A percentile compares a stretch with the other conserved stretches of the same genome.
Conservation (phyloP, 2,888 invertebrate genomes). For the Nemapogon koenigi region DNA sequence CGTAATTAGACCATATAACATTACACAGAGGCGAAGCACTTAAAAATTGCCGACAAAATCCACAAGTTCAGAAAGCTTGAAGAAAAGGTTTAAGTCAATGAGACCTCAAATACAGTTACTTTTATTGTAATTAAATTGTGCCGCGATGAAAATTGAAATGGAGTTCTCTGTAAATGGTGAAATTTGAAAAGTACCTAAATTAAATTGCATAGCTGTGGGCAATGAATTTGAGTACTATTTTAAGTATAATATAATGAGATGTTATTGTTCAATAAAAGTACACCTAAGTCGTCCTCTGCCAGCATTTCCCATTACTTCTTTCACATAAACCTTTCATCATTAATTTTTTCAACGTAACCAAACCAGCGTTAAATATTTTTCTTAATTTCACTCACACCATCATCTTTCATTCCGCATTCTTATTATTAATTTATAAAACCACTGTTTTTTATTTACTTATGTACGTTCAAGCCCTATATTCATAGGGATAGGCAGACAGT, state of each 20-base stretch:
- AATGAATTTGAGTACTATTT: neutral
- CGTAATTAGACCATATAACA: constrained; percentile 12
- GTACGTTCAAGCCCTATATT: too few species aligned
- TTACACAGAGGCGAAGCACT: constrained; percentile 10
- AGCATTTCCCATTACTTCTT: neutral
- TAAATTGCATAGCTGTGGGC: constrained; percentile 4
- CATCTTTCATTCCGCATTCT: too few species aligned
- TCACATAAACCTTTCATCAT: too few species aligned
- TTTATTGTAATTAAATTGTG: constrained; percentile 8
- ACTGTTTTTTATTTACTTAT: too few species aligned
- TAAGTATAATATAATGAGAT: too few species aligned
- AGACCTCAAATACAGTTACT: constrained; percentile 9
- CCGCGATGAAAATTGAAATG: constrained; percentile 5
- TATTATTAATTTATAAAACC: too few species aligned
- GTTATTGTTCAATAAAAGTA: too few species aligned
- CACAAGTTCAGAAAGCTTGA: neutral
- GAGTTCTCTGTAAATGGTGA: constrained; percentile 7
- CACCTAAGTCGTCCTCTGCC: neutral
- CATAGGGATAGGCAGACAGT: too few species aligned
- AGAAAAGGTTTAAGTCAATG: constrained; percentile 9
- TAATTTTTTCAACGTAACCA: too few species aligned
- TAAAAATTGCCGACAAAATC: constrained; percentile 9
- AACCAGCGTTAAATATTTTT: too few species aligned
- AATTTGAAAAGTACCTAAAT: constrained; percentile 3
- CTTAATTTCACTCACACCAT: too few species aligned